Conservation (phyloP, 2,113 vertebrate genomes). For the Pelecanus crispus region DNA sequence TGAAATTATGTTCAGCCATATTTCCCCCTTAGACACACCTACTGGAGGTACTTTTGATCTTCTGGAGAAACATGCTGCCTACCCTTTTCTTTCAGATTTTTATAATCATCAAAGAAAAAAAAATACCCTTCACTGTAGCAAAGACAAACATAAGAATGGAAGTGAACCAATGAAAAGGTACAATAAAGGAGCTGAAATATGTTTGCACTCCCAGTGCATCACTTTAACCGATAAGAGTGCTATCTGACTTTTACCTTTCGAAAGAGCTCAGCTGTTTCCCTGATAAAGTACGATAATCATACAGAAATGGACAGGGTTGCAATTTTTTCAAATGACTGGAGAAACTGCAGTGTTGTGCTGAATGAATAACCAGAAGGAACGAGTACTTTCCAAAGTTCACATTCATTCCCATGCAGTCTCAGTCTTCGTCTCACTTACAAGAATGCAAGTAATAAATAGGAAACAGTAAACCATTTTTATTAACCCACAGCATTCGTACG, state of each 20-base stretch:
- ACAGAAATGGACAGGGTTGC: slow-evolving; percentile 15
- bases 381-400: slow-evolving; percentile 29
- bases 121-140: neutral
- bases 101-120: neutral
- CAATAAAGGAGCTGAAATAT: neutral
- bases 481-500: neutral
- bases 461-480: slow-evolving; percentile 31
- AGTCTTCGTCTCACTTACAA: neutral
- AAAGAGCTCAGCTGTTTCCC: slow-evolving; percentile 38
- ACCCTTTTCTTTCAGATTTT: neutral
- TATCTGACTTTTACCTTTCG: slow-evolving; percentile 49
- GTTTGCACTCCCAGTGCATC: neutral
- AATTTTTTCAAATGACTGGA: slow-evolving; percentile 27
- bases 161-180: neutral
- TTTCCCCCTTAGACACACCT: neutral
- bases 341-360: neutral
- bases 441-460: neutral
- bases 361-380: slow-evolving; percentile 36
- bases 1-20: neutral
- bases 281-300: slow-evolving; percentile 39
- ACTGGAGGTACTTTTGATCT: neutral
- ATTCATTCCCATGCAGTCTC: slow-evolving; percentile 37
- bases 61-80: neutral
- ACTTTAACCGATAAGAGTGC: neutral
- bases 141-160: slow-evolving; percentile 17